Base-by-base conservation (phyloP, 2,888 invertebrate genomes). In the Peribatodes rhomboidaria region DNA sequence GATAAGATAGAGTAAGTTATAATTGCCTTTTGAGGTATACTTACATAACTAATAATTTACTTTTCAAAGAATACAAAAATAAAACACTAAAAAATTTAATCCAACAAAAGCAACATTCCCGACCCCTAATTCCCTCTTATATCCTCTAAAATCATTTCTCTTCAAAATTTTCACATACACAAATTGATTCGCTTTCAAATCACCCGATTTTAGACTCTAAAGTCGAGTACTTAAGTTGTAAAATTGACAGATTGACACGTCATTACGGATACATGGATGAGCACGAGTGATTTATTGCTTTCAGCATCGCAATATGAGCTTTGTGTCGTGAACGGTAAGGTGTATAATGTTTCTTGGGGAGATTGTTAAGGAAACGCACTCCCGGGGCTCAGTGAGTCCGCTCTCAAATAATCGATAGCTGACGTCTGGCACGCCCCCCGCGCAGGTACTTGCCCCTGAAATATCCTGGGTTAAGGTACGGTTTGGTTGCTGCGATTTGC, bases 391-490 rank as follows among this genome's bases (percentile, higher is more conserved):
- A 84, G 84, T 85, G 85, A 87, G 86, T 88, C 90, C 90, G 86
- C 88, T 89, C 90, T 90, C 90, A 86, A 92, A 92, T 92, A 92
- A 92, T 92, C 92, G 92, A 92, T 92, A 92, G 84, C 88, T 91
- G 92, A 92, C 92, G 92, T 92, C 92, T 92, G 92, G 91, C 84
- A 79, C 80, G 80, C 77, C 82, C 83, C 79, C 78, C 80, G 82
- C 82, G 77, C 87, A 89, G 89, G 88, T 89, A 81, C 76, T 73
- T 76, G 69, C 80, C 85, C 82, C 82, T 74, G 79, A 78, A 77
- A 76, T 80, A 76, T 78, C 84, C 80, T 75, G 65, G 65, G 63
- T 75, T 78, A 85, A 76, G 73, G 80, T 67, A 55, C 46, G 8
- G 76, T 82, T 80, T 65, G 42, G 9, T n/a, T 60, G 20, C 2